Evolutionary conservation across 1,140 invertebrate species (phyloP).

Genomic region (Conopomorpha cramerella): DNA sequence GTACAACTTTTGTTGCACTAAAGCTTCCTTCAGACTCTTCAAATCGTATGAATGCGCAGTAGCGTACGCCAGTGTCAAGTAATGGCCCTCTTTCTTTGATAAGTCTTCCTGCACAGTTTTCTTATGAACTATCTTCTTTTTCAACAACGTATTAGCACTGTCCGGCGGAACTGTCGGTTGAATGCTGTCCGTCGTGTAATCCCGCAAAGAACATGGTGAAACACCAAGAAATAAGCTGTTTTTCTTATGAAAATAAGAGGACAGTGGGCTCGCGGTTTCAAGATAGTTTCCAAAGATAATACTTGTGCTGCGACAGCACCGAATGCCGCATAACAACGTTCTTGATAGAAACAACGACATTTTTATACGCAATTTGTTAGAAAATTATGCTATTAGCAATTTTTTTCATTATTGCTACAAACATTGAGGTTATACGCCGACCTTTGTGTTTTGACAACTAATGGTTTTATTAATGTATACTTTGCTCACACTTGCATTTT

Average conservation of each 20-base stretch:
- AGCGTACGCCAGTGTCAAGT: conserved; percentile 38
- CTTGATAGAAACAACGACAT: conserved; percentile 41
- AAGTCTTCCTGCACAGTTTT: conserved; percentile 29
- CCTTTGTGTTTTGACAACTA: conserved; percentile 4
- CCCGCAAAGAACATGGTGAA: conserved; percentile 11
- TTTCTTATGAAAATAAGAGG: conserved; percentile 14
- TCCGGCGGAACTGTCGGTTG: conserved; percentile 30
- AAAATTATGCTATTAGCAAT: background rate
- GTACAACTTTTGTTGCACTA: conserved; percentile 44
- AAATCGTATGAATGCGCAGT: conserved; percentile 46
- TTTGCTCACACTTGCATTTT: too few species aligned
- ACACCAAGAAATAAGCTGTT: conserved; percentile 18
- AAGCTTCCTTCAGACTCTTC: conserved; percentile 31
- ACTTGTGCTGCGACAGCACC: conserved; percentile 13
- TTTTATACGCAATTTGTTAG: conserved; percentile 4
- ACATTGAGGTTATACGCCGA: conserved; percentile 20
- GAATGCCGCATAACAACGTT: conserved; percentile 20
- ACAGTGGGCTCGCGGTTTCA: conserved; percentile 12
- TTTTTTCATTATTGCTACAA: conserved; percentile 9
- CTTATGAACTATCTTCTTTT: conserved; percentile 43
- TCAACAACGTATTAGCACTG: conserved; percentile 31
- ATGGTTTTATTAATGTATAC: too few species aligned
- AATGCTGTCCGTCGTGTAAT: conserved; percentile 22
- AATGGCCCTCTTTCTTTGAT: conserved; percentile 39
- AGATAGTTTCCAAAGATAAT: conserved; percentile 10